These are phyloP conservation scores for Caenorhabditis zanzibari DNA, from an alignment of 2,888 invertebrate genomes.

Conservation along the genomic window DNA sequence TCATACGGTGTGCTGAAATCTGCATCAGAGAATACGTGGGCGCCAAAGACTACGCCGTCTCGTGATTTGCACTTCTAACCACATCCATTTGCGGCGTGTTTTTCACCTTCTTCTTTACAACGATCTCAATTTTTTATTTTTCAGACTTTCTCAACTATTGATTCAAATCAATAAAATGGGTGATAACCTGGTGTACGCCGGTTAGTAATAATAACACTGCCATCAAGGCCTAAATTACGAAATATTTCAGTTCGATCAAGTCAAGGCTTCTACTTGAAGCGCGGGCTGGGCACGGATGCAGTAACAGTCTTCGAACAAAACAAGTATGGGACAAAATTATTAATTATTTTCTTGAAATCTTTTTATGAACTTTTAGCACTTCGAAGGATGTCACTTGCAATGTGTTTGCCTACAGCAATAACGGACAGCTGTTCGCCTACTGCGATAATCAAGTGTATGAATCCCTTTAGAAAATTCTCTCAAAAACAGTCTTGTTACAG, in stretches of 20 bases:
- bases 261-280: constrained; percentile 74
- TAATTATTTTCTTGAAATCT: not conserved
- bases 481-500: constrained; percentile 62
- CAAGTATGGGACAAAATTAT: constrained; percentile 47
- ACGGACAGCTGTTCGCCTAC: constrained; percentile 79
- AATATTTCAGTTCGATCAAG: constrained; percentile 74
- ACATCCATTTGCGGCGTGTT: not conserved
- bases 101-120: constrained; percentile 3
- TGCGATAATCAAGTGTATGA: constrained; percentile 79
- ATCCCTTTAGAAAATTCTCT: not conserved
- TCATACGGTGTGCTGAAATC: constrained; percentile 26
- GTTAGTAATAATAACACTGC: constrained; percentile 43
- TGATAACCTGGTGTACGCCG: constrained; percentile 77
- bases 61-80: constrained; percentile 25
- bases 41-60: constrained; percentile 34
- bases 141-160: constrained; percentile 57
- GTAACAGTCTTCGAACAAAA: constrained; percentile 69
- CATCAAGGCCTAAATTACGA: constrained; percentile 33
- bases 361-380: constrained; percentile 70
- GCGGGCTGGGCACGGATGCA: constrained; percentile 72
- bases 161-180: constrained; percentile 68
- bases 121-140: constrained; percentile 17
- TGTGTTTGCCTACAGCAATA: constrained; percentile 78
- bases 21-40: not conserved
- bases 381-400: constrained; percentile 77